A percentile compares a stretch with the other conserved stretches of the same genome.
Evolutionary conservation across 1,140 invertebrate species (phyloP).

Genomic region (Sweltsa coloradensis): DNA sequence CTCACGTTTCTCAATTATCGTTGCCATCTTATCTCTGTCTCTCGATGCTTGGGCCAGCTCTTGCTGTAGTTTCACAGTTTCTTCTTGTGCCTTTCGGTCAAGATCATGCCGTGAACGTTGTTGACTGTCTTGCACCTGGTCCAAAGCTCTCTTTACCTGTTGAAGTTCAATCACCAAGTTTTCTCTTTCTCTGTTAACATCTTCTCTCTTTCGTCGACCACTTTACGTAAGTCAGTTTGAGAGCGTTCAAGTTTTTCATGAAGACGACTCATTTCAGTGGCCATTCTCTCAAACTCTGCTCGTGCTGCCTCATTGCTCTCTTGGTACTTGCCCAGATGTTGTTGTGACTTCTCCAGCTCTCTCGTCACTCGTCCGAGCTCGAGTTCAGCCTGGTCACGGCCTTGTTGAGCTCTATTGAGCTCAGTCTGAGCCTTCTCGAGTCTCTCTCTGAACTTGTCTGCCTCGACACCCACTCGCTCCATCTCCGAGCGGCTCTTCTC

Average conservation of each 20-base stretch:
- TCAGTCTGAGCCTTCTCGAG: slow-evolving; percentile 20
- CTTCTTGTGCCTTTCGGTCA: slow-evolving; percentile 41
- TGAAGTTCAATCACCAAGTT: slow-evolving; percentile 52
- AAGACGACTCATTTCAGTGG: slow-evolving; percentile 61
- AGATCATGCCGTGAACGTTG: slow-evolving; percentile 31
- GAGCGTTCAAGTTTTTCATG: slow-evolving; percentile 61
- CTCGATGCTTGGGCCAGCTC: slow-evolving; percentile 53
- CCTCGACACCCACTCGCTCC: slow-evolving; percentile 25
- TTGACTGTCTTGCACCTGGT: slow-evolving; percentile 47
- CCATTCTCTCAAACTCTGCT: slow-evolving; percentile 72
- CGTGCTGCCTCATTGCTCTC: slow-evolving; percentile 64
- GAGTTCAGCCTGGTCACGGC: slow-evolving; percentile 53
- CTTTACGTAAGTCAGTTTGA: slow-evolving; percentile 40
- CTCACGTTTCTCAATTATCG: slow-evolving; percentile 57
- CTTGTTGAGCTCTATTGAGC: slow-evolving; percentile 12
- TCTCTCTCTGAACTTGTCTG: slow-evolving; percentile 23
- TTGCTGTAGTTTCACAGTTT: slow-evolving; percentile 44
- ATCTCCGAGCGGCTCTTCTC: slow-evolving; percentile 44
- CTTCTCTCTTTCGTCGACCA: slow-evolving; percentile 26
- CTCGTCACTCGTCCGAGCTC: slow-evolving; percentile 73
- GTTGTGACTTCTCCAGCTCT: slow-evolving; percentile 74
- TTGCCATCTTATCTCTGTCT: slow-evolving; percentile 58
- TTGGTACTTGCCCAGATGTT: slow-evolving; percentile 66
- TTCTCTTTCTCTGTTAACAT: slow-evolving; percentile 57
- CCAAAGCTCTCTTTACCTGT: slow-evolving; percentile 46